Evolutionary conservation across 23 tunicate species (phyloP).

Genomic region (Styela plicata): DNA sequence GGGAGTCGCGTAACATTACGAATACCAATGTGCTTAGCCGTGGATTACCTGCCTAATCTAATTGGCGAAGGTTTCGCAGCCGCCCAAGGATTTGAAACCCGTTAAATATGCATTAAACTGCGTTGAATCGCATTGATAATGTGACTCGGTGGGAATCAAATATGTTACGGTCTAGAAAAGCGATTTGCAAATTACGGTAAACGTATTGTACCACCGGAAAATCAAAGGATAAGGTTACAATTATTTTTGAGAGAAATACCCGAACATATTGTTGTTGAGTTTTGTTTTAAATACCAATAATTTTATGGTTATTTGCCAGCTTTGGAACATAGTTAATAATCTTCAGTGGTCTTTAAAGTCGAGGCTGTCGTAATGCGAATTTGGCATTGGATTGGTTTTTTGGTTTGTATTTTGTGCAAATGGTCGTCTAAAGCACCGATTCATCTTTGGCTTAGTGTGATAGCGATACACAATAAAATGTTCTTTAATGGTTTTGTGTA

Average conservation of each 20-base stretch:
- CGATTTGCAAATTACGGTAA: neutral
- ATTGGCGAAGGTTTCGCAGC: constrained; percentile 10
- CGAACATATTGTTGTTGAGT: too few relatives aligned
- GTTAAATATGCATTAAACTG: constrained; percentile 3
- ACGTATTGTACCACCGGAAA: constrained; percentile 20
- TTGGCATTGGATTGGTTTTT: too few relatives aligned
- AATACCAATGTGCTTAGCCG: constrained; percentile 14
- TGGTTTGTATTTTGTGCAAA: too few relatives aligned
- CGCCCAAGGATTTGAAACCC: constrained; percentile 3
- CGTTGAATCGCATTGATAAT: neutral
- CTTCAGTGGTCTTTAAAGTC: too few relatives aligned
- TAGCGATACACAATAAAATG: too few relatives aligned
- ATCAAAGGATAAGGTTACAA: neutral
- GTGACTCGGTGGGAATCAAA: constrained; percentile 26
- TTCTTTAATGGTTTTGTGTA: too few relatives aligned
- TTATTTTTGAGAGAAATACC: neutral
- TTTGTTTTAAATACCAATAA: too few relatives aligned
- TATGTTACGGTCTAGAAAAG: constrained; percentile 5
- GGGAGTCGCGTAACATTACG: constrained; percentile 1
- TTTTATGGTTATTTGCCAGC: too few relatives aligned
- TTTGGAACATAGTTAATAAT: too few relatives aligned
- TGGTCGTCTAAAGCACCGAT: too few relatives aligned
- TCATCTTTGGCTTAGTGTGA: too few relatives aligned
- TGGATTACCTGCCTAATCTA: constrained; percentile 17
- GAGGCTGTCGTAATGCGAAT: too few relatives aligned